These are phyloP conservation scores for Monodelphis domestica DNA, from an alignment of 2,797 vertebrate species.

Conservation along the genomic window DNA sequence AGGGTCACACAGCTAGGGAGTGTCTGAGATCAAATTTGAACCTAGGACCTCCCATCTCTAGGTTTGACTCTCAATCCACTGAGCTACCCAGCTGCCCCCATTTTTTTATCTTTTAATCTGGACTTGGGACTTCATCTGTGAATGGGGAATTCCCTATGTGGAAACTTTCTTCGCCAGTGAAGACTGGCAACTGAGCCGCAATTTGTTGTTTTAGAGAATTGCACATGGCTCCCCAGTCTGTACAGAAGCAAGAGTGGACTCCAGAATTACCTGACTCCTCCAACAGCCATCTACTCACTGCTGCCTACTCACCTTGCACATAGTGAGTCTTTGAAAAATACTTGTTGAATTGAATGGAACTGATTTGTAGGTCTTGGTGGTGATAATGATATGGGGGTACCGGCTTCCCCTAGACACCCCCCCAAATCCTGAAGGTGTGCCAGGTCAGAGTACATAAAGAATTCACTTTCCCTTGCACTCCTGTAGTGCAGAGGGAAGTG, in stretches of 20 bases:
- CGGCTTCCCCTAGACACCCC: too few species aligned
- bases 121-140: neutral
- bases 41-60: too few species aligned
- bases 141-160: neutral
- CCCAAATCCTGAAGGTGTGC: too few species aligned
- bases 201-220: neutral
- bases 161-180: neutral
- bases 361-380: neutral
- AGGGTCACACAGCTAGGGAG: too few species aligned
- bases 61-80: too few species aligned
- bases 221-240: neutral
- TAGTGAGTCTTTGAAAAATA: neutral
- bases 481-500: too few species aligned
- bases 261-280: neutral
- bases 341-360: neutral
- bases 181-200: neutral
- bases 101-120: neutral
- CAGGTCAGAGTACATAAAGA: too few species aligned
- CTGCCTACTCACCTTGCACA: neutral
- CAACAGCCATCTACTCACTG: too few species aligned
- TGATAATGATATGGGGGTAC: too few species aligned
- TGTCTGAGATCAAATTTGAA: too few species aligned
- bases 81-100: too few species aligned
- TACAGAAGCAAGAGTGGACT: neutral
- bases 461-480: too few species aligned